Evolutionary conservation across 2,113 vertebrate genomes (phyloP), one percentile per base, ranked within the genome.

Genomic region (Scartelaos histophorus): DNA sequence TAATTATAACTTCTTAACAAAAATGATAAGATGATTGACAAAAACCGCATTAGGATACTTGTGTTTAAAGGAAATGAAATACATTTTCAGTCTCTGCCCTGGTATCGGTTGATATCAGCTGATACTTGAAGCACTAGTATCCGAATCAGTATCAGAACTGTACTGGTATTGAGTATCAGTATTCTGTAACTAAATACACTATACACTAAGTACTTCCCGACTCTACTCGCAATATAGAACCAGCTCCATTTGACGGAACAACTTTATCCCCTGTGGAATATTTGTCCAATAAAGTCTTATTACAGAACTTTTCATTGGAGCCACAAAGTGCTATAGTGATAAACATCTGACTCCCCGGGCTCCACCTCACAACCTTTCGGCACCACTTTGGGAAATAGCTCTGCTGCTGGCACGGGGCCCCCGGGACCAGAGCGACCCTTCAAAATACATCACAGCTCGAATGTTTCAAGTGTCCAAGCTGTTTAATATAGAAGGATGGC

Each of bases 371-470:
- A 64, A 60, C 58, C 57, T 1, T 22, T n/a, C 67, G 12, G 46
- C 25, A 25, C 66, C 58, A 64, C 19, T 21, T 82, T 66, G 46
- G 13, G 54, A 79, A 86, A 85, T 78, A 83, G 75, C 45, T 69
- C 71, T 75, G 66, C 29, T 61, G 71, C 69, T 72, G 75, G 67
- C 69, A 71, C 65, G 29, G 64, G 76, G 49, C 76, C 73, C 66
- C 82, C 61, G 82, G 83, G 76, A 81, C 79, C 69, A 81, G 80
- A 70, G 85, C 60, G 81, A 78, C 34, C 81, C 66, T 85, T 89
- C 82, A 83, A 85, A 84, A 83, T 57, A 74, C 35, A 88, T 86
- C 82, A 88, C 62, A 80, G 86, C 72, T 87, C 82, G 85, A 87
- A 85, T 82, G 69, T 75, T 73, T 89, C 78, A 87, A 82, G 76